phyloP scores from a whole-genome alignment of 64 coral and sea anemone species.

The Porites australiensis region DNA sequence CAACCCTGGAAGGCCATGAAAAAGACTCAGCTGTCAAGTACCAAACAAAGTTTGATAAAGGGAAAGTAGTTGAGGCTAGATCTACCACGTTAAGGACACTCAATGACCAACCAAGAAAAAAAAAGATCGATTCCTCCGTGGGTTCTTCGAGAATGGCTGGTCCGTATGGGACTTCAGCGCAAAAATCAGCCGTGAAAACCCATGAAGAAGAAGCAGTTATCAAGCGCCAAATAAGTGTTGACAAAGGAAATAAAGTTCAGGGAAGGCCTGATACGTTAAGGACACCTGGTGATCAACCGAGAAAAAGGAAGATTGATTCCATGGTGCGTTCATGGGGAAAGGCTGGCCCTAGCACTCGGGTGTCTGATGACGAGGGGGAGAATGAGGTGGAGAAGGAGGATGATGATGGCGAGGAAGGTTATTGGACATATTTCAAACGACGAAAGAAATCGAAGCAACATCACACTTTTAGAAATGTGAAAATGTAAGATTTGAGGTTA shows the following conservation, averaged over 20 bases:
- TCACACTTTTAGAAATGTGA: not conserved
- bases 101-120: not conserved
- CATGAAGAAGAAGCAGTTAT: no score
- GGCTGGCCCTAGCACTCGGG: not conserved
- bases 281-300: not conserved
- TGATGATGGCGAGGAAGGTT: not conserved
- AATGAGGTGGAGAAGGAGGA: not conserved
- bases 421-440: not conserved
- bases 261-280: not conserved
- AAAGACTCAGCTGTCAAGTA: no score
- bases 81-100: not conserved
- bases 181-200: no score
- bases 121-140: not conserved
- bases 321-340: not conserved
- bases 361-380: not conserved
- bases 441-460: not conserved
- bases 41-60: not conserved
- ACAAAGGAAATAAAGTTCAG: not conserved
- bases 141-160: not conserved
- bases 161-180: not conserved
- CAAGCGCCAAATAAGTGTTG: not conserved
- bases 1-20: no score
- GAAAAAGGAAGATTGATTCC: conserved; percentile 19
- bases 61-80: not conserved
- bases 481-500: not conserved